Evolutionary conservation across 2,797 vertebrate genomes (phyloP), one percentile per base, ranked within the genome.

Genomic region (Tragopan temminckii): DNA sequence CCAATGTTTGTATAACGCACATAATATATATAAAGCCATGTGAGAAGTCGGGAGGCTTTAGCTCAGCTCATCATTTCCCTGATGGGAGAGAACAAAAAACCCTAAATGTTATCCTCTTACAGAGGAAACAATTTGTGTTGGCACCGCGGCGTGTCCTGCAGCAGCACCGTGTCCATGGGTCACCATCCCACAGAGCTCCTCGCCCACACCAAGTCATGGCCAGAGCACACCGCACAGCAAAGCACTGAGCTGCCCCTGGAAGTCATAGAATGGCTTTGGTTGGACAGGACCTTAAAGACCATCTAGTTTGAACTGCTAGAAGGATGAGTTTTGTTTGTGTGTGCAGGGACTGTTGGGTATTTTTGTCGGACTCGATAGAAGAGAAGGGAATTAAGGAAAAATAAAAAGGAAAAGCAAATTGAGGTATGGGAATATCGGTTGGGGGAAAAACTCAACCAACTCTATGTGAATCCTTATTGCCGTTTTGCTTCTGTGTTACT

Each of bases 1-100:
- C 93, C 91, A 90, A 68, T 58, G 70, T 96, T 95, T 91, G 38
- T 91, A 82, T 91, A 93, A 83, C 91, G 69, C 25, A 72, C 52
- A 24, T 64, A 53, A 48, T 78, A 79, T 88, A 91, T 75, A 82
- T 77, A 80, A 88, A 94, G 83, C 91, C 5, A 11, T 69, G 63
- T 55, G 71, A 85, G 91, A 94, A 94, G 79, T 57, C 59, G 80
- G 84, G 64, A 84, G 87, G 67, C 40, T 95, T 93, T 89, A 91
- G 53, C 78, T 88, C 90, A 83, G 57, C 63, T 95, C 87, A 85
- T 96, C 55, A 8, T 90, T 91, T 93, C 50, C 63, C 82, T 87
- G 70, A 82, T 62, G 62, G 84, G 81, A 85, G 58, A 92, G 78
- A 87, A 83, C 13, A 50, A 68, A 5, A 13, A 38, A 1, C 5